Evolutionary conservation across 35 echinoderm and acorn worm genomes (phyloP).

Genomic region (Stichopus chloronotus): DNA sequence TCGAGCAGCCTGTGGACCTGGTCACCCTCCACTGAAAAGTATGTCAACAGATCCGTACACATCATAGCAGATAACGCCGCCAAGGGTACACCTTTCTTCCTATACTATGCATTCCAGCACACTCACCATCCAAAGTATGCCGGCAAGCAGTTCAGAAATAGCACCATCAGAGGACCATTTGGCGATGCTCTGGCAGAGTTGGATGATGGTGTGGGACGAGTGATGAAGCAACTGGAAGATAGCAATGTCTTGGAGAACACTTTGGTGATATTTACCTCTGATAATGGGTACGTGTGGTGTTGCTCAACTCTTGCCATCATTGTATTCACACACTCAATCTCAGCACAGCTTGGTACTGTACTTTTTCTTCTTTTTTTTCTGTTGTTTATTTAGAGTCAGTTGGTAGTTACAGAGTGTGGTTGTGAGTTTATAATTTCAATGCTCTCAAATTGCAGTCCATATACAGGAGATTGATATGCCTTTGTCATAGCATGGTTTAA

Average conservation of each 20-base stretch:
- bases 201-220: slow-evolving; percentile 76
- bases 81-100: slow-evolving; percentile 69
- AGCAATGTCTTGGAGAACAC: slow-evolving; percentile 68
- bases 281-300: slow-evolving; percentile 77
- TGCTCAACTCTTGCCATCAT: not conserved
- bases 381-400: not conserved
- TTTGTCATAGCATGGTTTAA: too few species aligned
- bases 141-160: slow-evolving; percentile 68
- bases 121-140: slow-evolving; percentile 84
- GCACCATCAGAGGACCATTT: slow-evolving; percentile 72
- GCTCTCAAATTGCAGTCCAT: too few species aligned
- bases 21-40: slow-evolving; percentile 62
- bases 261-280: slow-evolving; percentile 81
- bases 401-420: too few species aligned
- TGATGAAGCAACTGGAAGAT: slow-evolving; percentile 63
- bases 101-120: slow-evolving; percentile 84
- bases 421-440: too few species aligned
- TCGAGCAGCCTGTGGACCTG: slow-evolving; percentile 80
- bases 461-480: too few species aligned
- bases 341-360: too few species aligned
- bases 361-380: not conserved
- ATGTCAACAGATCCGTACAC: slow-evolving; percentile 27
- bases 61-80: slow-evolving; percentile 67
- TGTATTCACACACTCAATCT: too few species aligned
- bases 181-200: slow-evolving; percentile 77